A percentile compares a stretch with the other conserved stretches of the same genome.
Conservation (phyloP, 2,113 vertebrate genomes). For the Pygoscelis antarcticus region DNA sequence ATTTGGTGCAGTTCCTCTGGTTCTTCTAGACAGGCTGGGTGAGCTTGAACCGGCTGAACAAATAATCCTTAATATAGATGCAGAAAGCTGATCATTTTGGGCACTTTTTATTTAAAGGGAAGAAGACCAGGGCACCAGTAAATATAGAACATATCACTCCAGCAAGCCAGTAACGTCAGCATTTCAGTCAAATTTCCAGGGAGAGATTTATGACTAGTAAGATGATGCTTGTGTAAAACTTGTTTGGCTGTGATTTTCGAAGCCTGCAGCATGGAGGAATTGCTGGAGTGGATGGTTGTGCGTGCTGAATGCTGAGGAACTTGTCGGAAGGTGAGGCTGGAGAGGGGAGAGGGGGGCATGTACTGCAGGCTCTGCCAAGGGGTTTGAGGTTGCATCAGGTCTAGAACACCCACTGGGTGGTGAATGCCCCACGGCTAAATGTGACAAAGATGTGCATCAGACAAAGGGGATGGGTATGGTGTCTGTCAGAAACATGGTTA, state of each 20-base stretch:
- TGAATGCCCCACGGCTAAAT: rapidly evolving
- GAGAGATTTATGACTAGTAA: conserved; percentile 43
- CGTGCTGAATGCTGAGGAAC: background rate
- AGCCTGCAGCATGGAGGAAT: background rate
- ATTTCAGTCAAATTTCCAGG: conserved; percentile 12
- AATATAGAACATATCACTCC: background rate
- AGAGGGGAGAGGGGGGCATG: background rate
- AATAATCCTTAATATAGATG: background rate
- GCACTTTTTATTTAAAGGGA: background rate
- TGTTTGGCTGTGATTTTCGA: conserved; percentile 8
- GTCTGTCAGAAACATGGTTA: background rate
- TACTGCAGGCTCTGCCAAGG: background rate
- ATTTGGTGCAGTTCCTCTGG: background rate
- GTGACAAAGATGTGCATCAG: background rate
- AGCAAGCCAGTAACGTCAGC: conserved; percentile 5
- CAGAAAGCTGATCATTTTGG: background rate
- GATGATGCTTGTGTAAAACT: background rate
- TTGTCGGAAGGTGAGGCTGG: background rate
- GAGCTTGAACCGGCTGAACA: background rate
- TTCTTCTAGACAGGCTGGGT: background rate
- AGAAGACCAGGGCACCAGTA: background rate
- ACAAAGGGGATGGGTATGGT: background rate
- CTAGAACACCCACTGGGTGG: background rate
- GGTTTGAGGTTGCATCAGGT: background rate
- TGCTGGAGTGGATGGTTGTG: background rate